Percentiles rank a stretch among this genome's conserved stretches.
These are phyloP conservation scores for Caenorhabditis sp. DNA, from an alignment of 2,888 invertebrate genomes.

Conservation along the genomic window DNA sequence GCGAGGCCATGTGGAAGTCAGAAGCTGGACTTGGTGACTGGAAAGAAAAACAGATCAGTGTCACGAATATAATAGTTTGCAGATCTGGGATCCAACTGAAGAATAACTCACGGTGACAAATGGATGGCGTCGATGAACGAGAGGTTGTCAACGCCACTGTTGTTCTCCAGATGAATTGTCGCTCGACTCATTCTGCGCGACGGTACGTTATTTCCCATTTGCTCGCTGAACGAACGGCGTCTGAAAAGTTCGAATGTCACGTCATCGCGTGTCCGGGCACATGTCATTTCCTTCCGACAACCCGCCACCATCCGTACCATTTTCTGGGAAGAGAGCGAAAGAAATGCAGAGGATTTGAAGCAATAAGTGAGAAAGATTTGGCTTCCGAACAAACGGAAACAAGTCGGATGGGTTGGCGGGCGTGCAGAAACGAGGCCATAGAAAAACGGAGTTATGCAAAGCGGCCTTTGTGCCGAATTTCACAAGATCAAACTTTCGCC, in stretches of 20 bases:
- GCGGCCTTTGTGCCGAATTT: slow-evolving; percentile 13
- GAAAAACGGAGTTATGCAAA: slow-evolving; percentile 22
- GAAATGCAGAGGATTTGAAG: slow-evolving; percentile 23
- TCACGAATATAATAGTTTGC: background rate
- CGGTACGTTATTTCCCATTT: slow-evolving; percentile 65
- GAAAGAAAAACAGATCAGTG: slow-evolving; percentile 19
- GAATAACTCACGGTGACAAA: slow-evolving; percentile 51
- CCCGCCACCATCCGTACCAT: slow-evolving; percentile 34
- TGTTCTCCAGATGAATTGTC: slow-evolving; percentile 62
- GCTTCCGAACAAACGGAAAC: slow-evolving; percentile 55
- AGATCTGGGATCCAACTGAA: background rate
- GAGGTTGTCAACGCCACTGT: slow-evolving; percentile 51
- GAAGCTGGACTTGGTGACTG: slow-evolving; percentile 79
- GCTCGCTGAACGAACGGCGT: slow-evolving; percentile 62
- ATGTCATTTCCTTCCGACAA: slow-evolving; percentile 20
- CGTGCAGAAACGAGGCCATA: slow-evolving; percentile 10
- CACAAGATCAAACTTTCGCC: slow-evolving; percentile 2
- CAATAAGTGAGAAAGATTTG: slow-evolving; percentile 49
- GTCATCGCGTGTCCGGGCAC: slow-evolving; percentile 19
- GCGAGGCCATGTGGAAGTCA: slow-evolving; percentile 78
- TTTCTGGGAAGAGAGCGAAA: slow-evolving; percentile 2
- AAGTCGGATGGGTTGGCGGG: slow-evolving; percentile 39
- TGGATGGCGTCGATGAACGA: slow-evolving; percentile 61
- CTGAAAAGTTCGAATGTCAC: slow-evolving; percentile 39
- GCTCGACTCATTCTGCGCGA: slow-evolving; percentile 63